phyloP scores from a whole-genome alignment of 2,888 invertebrate species.

The Lampropteryx suffumata region DNA sequence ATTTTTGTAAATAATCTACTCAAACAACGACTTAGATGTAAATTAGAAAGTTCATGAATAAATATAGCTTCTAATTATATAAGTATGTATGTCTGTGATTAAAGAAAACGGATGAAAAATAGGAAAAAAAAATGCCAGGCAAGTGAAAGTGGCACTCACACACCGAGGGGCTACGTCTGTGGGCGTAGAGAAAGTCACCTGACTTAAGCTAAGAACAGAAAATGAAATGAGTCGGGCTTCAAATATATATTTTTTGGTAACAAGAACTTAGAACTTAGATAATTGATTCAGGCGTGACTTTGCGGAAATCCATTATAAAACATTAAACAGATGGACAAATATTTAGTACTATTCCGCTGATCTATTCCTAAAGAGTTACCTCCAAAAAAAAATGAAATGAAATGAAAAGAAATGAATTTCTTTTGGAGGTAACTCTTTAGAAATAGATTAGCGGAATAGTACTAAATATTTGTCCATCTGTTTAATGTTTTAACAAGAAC shows the following conservation, averaged over 20 bases:
- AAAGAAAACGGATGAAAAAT: slow-evolving; percentile 55
- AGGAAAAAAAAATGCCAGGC: slow-evolving; percentile 53
- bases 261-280: too few species aligned
- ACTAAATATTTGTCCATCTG: too few species aligned
- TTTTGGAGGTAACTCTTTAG: too few species aligned
- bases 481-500: too few species aligned
- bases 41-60: slow-evolving; percentile 26
- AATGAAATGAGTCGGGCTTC: slow-evolving; percentile 43
- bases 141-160: slow-evolving; percentile 76
- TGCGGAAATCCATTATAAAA: too few species aligned
- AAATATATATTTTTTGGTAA: background rate
- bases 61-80: slow-evolving; percentile 26
- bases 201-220: slow-evolving; percentile 42
- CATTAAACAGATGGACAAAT: too few species aligned
- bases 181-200: slow-evolving; percentile 69
- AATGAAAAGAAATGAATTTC: too few species aligned
- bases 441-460: too few species aligned
- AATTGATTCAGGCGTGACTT: too few species aligned
- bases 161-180: slow-evolving; percentile 46
- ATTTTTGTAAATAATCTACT: background rate
- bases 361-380: too few species aligned
- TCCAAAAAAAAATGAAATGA: too few species aligned
- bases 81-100: slow-evolving; percentile 23
- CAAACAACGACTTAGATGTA: background rate
- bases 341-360: too few species aligned